Conservation (phyloP, 2,797 vertebrate species). For the Distichodus sexfasciatus region DNA sequence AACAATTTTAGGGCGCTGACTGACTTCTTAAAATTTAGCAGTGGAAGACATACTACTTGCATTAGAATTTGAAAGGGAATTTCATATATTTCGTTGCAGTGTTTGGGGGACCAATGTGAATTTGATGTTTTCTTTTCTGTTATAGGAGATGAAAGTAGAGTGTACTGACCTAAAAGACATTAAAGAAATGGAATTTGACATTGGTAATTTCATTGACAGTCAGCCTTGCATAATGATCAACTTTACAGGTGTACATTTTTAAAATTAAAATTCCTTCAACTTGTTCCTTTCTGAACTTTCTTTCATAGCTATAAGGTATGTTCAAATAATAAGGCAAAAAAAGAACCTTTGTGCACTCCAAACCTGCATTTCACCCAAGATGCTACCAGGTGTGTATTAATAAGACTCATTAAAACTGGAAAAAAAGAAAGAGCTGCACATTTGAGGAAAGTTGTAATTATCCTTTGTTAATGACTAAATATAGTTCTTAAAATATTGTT, state of each 20-base stretch:
- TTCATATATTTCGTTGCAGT: background rate
- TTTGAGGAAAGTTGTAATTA: too few species aligned
- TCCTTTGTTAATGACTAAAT: too few species aligned
- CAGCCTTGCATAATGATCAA: too few species aligned
- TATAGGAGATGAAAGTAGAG: slow-evolving; percentile 37
- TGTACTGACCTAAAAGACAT: slow-evolving; percentile 24
- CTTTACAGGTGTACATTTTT: too few species aligned
- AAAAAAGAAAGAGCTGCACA: too few species aligned
- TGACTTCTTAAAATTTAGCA: background rate
- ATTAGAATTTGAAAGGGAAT: background rate
- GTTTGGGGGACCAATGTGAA: background rate
- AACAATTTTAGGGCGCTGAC: too few species aligned
- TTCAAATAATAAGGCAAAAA: slow-evolving; percentile 29
- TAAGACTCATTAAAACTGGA: too few species aligned
- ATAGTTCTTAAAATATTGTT: too few species aligned
- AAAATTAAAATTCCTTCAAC: background rate
- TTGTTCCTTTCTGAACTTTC: background rate
- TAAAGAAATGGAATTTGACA: slow-evolving; percentile 35
- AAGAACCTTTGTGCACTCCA: slow-evolving; percentile 27
- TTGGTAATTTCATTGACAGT: slow-evolving; percentile 32
- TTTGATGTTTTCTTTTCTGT: background rate
- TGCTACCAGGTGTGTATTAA: background rate
- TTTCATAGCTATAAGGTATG: slow-evolving; percentile 33
- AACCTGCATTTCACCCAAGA: slow-evolving; percentile 27
- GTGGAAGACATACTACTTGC: background rate